These are phyloP conservation scores for Porites divaricata DNA, from an alignment of 92 coral and sea anemone species.

Conservation along the genomic window DNA sequence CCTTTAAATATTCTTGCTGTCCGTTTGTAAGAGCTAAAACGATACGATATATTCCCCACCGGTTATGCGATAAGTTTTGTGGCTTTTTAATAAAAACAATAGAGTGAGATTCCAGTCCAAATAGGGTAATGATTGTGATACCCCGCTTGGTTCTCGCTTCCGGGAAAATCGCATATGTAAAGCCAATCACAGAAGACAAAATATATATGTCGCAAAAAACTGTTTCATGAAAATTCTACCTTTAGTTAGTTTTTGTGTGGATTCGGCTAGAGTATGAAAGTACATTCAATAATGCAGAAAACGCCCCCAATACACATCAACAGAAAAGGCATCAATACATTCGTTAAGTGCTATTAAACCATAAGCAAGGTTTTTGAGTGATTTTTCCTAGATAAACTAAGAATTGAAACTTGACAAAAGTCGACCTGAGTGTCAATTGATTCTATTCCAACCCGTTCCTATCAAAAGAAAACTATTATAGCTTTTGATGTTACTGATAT, in stretches of 20 bases:
- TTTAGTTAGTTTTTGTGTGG: no score
- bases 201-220: not conserved
- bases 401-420: no score
- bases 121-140: not conserved
- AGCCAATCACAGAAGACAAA: not conserved
- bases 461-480: no score
- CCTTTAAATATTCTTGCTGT: not conserved
- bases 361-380: no score
- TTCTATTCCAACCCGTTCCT: no score
- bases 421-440: no score
- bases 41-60: not conserved
- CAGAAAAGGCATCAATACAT: not conserved
- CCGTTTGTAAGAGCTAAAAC: not conserved
- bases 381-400: no score
- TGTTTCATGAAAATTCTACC: no score
- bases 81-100: not conserved
- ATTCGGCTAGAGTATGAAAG: no score
- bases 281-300: not conserved
- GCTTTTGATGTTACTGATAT: no score
- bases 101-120: not conserved
- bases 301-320: not conserved
- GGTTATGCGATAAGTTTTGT: not conserved
- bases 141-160: not conserved
- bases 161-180: not conserved
- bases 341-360: no score